phyloP scores from a whole-genome alignment of 2,113 vertebrate species.

The Ictalurus furcatus region DNA sequence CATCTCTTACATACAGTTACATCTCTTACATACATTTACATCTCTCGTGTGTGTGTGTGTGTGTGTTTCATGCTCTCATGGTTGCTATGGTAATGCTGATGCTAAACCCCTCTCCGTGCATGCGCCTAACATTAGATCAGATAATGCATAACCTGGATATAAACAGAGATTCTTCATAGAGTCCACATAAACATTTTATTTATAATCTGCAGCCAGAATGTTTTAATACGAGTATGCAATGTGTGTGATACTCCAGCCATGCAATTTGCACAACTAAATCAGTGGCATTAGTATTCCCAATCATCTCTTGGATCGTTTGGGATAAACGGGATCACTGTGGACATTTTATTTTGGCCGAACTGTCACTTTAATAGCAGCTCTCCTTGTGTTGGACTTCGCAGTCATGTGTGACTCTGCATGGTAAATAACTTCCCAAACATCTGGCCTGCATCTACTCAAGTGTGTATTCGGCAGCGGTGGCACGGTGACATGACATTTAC shows the following conservation, averaged over 20 bases:
- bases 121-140: background rate
- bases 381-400: background rate
- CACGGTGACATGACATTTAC: constrained; percentile 21
- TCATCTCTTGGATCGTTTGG: background rate
- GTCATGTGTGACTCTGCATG: background rate
- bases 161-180: background rate
- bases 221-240: background rate
- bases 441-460: constrained; percentile 14
- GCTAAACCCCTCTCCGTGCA: background rate
- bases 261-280: background rate
- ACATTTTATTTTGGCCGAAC: background rate
- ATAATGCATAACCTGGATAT: background rate
- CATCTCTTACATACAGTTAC: no score
- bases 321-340: background rate
- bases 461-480: background rate
- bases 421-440: constrained; percentile 12
- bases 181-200: background rate
- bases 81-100: background rate
- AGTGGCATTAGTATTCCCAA: background rate
- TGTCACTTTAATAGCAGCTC: background rate
- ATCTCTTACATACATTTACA: no score
- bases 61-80: background rate
- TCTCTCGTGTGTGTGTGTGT: no score
- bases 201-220: background rate
- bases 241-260: background rate